phyloP scores from a whole-genome alignment of 2,797 vertebrate genomes.

The Phataginus tricuspis region DNA sequence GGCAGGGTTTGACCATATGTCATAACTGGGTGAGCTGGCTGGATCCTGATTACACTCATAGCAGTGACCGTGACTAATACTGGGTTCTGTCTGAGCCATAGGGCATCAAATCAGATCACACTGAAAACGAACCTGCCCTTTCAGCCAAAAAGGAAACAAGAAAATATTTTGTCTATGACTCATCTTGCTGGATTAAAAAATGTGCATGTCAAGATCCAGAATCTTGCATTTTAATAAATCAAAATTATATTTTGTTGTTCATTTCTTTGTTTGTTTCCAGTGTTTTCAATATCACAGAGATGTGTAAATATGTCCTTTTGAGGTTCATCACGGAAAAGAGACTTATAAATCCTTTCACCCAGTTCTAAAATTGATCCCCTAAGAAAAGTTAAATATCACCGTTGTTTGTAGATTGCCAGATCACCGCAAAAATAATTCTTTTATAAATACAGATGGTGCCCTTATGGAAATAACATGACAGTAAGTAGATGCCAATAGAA shows the following conservation, averaged over 20 bases:
- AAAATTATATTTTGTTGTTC: slow-evolving; percentile 61
- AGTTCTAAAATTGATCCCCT: slow-evolving; percentile 87
- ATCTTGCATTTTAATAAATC: slow-evolving; percentile 82
- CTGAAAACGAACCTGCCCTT: not conserved
- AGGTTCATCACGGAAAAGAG: slow-evolving; percentile 82
- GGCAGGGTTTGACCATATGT: not conserved
- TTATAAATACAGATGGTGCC: slow-evolving; percentile 90
- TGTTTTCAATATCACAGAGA: slow-evolving; percentile 44
- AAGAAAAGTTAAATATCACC: slow-evolving; percentile 90
- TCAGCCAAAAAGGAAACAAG: not conserved
- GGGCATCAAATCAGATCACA: not conserved
- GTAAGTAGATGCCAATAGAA: slow-evolving; percentile 87
- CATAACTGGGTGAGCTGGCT: not conserved
- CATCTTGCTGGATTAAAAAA: not conserved
- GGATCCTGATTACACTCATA: not conserved
- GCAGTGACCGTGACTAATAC: not conserved
- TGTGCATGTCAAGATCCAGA: slow-evolving; percentile 70
- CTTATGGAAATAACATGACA: slow-evolving; percentile 89
- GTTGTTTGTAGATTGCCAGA: slow-evolving; percentile 88
- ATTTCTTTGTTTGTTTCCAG: slow-evolving; percentile 63
- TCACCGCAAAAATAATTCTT: slow-evolving; percentile 90
- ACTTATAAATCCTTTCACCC: slow-evolving; percentile 85
- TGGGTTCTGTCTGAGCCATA: not conserved
- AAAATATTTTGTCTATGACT: slow-evolving; percentile 41
- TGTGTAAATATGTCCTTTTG: slow-evolving; percentile 66